Evolutionary conservation across 2,113 vertebrate species (phyloP).

Genomic region (Microtus richardsoni): DNA sequence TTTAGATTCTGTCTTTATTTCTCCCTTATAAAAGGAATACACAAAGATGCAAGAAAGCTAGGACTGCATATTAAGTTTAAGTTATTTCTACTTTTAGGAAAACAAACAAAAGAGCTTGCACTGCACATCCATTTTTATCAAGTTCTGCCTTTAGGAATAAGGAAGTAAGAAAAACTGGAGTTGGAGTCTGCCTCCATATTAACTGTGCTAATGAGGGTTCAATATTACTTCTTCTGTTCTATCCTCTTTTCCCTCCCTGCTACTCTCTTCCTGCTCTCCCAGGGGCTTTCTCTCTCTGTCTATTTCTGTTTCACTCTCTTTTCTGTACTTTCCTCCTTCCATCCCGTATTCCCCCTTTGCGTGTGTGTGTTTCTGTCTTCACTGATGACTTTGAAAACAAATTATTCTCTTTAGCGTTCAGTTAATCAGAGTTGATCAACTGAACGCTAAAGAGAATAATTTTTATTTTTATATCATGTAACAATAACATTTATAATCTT

Average conservation of each 20-base stretch:
- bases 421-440: too few relatives aligned
- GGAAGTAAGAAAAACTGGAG: neutral
- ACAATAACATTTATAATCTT: neutral
- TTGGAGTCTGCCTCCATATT: neutral
- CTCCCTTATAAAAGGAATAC: neutral
- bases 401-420: neutral
- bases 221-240: neutral
- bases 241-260: neutral
- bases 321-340: too few relatives aligned
- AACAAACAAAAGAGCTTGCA: neutral
- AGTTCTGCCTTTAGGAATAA: neutral
- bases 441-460: too few relatives aligned
- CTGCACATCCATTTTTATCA: neutral
- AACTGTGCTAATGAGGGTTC: neutral
- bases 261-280: neutral
- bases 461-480: neutral
- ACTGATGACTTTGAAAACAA: neutral
- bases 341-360: accelerated
- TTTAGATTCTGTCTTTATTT: neutral
- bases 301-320: neutral
- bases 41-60: neutral
- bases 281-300: too few relatives aligned
- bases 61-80: neutral
- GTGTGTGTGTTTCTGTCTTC: neutral
- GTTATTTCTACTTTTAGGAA: neutral